Conservation (phyloP, 2,888 invertebrate genomes). For the Ligdia adustata region DNA sequence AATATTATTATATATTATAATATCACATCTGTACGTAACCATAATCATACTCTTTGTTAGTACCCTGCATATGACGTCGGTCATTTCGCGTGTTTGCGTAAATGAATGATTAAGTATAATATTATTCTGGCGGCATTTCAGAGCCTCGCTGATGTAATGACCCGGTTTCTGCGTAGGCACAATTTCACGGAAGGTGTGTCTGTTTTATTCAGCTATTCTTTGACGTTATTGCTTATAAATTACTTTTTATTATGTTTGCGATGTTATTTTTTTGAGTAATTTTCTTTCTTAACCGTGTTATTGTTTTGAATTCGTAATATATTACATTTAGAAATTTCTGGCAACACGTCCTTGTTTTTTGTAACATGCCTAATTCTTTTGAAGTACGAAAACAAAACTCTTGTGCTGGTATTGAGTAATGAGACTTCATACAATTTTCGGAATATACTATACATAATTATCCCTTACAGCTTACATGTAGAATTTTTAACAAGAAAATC, state of each 20-base stretch:
- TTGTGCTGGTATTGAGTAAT: no score
- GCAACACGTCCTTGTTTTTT: no score
- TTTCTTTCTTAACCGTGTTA: no score
- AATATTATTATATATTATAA: no score
- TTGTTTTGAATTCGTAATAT: background rate
- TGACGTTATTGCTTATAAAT: constrained; percentile 21
- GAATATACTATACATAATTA: no score
- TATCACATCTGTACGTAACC: no score
- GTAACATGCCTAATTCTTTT: no score
- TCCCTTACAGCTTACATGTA: no score
- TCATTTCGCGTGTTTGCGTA: constrained; percentile 53
- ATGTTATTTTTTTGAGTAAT: no score
- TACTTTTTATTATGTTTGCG: constrained; percentile 15
- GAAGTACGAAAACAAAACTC: background rate
- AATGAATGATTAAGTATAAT: constrained; percentile 61
- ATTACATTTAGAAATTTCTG: background rate
- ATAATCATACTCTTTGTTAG: constrained; percentile 35
- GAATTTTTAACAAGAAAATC: no score
- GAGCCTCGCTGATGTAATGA: constrained; percentile 35
- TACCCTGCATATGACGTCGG: constrained; percentile 39
- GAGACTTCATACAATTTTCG: no score
- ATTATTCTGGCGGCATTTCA: constrained; percentile 50
- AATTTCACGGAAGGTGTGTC: constrained; percentile 31
- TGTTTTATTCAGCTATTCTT: constrained; percentile 30
- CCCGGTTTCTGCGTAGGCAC: constrained; percentile 33